phyloP scores from a whole-genome alignment of 2,888 invertebrate species.

The Ferrisia virgata region DNA sequence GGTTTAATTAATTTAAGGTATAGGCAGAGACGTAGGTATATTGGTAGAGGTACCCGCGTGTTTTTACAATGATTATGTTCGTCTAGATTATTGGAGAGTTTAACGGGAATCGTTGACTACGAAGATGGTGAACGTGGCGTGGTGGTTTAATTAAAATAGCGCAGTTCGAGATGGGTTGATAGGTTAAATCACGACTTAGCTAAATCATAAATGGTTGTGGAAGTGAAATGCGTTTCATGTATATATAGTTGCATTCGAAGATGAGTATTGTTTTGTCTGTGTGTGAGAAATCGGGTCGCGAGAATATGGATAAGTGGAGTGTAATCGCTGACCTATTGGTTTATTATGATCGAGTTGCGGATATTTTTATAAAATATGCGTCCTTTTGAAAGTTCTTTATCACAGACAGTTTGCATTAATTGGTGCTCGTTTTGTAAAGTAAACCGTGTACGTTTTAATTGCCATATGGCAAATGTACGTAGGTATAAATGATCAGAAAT shows the following conservation, averaged over 20 bases:
- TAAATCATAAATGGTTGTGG: slow-evolving; percentile 17
- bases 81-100: neutral
- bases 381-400: neutral
- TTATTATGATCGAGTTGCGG: neutral
- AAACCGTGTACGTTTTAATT: too few relatives aligned
- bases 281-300: slow-evolving; percentile 1
- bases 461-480: too few relatives aligned
- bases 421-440: neutral
- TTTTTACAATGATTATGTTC: neutral
- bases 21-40: too few relatives aligned
- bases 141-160: slow-evolving; percentile 14
- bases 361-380: neutral
- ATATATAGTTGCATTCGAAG: neutral
- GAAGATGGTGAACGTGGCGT: neutral
- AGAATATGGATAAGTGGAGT: neutral
- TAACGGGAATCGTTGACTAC: neutral
- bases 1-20: slow-evolving; percentile 14
- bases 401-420: neutral
- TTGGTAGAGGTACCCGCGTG: neutral
- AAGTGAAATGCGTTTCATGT: slow-evolving; percentile 6
- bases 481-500: too few relatives aligned
- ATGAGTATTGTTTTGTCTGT: slow-evolving; percentile 5
- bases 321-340: neutral
- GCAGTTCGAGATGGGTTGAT: slow-evolving; percentile 1
- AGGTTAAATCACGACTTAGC: slow-evolving; percentile 8